Conservation (phyloP, 2,113 vertebrate species). For the Phalacrocorax aristotelis region DNA sequence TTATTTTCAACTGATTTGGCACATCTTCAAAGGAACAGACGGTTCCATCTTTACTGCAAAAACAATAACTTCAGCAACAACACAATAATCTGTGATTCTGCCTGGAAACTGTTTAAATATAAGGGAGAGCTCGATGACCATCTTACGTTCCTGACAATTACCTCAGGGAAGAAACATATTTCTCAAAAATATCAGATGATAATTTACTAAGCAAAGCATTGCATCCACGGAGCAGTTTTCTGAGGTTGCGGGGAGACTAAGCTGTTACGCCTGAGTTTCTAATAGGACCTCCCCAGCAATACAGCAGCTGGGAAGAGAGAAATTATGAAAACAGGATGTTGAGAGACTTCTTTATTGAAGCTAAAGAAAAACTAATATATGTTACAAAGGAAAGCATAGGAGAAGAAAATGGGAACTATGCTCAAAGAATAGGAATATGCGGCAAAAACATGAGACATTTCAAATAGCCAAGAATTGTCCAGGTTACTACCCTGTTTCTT, state of each 20-base stretch:
- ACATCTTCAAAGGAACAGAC: conserved; percentile 31
- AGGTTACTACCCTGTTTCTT: not conserved
- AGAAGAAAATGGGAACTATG: not conserved
- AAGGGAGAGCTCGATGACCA: not conserved
- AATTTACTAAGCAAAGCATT: not conserved
- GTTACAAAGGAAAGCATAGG: not conserved
- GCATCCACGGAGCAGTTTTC: not conserved
- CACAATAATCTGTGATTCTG: not conserved
- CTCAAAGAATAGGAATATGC: not conserved
- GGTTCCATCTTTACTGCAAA: not conserved
- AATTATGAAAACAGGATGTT: conserved; percentile 2
- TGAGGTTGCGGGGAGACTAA: not conserved
- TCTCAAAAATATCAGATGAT: not conserved
- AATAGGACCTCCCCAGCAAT: not conserved
- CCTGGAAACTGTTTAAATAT: not conserved
- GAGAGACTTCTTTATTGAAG: not conserved
- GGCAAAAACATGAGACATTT: not conserved
- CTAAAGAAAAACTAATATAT: not conserved
- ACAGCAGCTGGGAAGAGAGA: not conserved
- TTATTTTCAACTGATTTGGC: conserved; percentile 37
- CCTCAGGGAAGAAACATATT: not conserved
- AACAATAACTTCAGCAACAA: conserved; percentile 31
- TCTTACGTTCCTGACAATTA: not conserved
- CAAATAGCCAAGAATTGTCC: not conserved
- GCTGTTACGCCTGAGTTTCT: not conserved